Evolutionary conservation across 1,140 invertebrate genomes (phyloP), one percentile per base, ranked within the genome.

Genomic region (Hycleus cichorii): DNA sequence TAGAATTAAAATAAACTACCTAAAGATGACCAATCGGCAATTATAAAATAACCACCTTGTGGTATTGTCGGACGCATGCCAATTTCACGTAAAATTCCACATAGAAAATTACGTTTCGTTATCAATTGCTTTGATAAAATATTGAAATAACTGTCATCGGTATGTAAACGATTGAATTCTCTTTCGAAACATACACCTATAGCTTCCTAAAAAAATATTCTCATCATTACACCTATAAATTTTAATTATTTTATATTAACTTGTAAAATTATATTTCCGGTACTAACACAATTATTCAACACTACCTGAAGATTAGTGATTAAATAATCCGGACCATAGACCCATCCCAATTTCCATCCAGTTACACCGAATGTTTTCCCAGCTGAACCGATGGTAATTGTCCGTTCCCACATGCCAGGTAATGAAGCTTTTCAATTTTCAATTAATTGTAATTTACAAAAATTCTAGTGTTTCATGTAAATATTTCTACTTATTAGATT

Each of bases 301-400:
- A 97, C 84, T 51, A 91, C 82, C 73, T 90, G 86, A 18, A 95
- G 73, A 65, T 95, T 91, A 26, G 76, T 74, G 57, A 98, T 84
- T 3, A 97, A 76, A 64, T 84, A 76, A 4, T 82, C 80, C 1
- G 93, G 91, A 3, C 90, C 93, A 73, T 98, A 93, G 1, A 90
- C 90, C 96, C 97, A 99, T n/a, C 96, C 95, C 5, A 86, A 83
- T 80, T 95, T 97, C 94, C 93, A 96, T 3, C 97, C 97, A 4
- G 97, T 99, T 3, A 95, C 92, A 64, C 91, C 95, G 75, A 98
- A 98, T 0, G 93, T 95, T 80, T 98, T 98, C 0, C 97, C 97
- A 0, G 95, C 95, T 47, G 94, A 97, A 0, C 97, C 95, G 67
- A 99, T 87, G 0, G 97, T 98, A 18, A 99, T 88, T 0, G 97